Percentiles rank a stretch among this genome's conserved stretches.
Conservation (phyloP, 2,113 vertebrate species). For the Ageneiosus marmoratus region DNA sequence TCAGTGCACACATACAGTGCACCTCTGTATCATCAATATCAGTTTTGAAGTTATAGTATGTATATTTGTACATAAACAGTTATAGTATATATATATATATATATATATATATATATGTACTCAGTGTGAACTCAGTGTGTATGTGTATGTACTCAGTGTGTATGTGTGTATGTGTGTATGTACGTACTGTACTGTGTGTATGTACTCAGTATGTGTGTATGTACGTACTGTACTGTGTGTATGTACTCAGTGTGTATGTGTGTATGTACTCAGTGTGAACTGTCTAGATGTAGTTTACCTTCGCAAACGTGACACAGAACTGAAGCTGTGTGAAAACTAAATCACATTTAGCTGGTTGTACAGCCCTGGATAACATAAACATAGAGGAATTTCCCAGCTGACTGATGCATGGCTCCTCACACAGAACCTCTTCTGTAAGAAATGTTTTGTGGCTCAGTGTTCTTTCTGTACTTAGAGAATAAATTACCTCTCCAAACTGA, state of each 20-base stretch:
- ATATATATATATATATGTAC: neutral
- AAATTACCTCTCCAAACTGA: constrained; percentile 4
- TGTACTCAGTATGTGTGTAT: neutral
- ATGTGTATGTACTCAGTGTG: neutral
- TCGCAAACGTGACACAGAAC: neutral
- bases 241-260: neutral
- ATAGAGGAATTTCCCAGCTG: constrained; percentile 20
- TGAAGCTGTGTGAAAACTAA: neutral
- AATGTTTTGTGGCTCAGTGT: constrained; percentile 8
- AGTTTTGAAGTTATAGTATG: neutral
- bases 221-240: too few relatives aligned
- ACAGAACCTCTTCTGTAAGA: constrained; percentile 33
- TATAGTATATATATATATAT: neutral
- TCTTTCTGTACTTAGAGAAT: neutral
- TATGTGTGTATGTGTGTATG: neutral
- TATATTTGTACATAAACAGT: too few relatives aligned
- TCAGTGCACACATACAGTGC: neutral
- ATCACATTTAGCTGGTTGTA: constrained; percentile 12
- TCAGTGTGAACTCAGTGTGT: neutral
- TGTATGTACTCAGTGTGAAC: neutral
- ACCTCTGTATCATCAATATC: neutral
- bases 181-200: neutral
- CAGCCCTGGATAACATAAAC: constrained; percentile 21
- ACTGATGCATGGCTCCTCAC: constrained; percentile 7
- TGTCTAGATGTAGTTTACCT: neutral